Evolutionary conservation across 2,797 vertebrate genomes (phyloP).

Genomic region (Acanthis flammea): DNA sequence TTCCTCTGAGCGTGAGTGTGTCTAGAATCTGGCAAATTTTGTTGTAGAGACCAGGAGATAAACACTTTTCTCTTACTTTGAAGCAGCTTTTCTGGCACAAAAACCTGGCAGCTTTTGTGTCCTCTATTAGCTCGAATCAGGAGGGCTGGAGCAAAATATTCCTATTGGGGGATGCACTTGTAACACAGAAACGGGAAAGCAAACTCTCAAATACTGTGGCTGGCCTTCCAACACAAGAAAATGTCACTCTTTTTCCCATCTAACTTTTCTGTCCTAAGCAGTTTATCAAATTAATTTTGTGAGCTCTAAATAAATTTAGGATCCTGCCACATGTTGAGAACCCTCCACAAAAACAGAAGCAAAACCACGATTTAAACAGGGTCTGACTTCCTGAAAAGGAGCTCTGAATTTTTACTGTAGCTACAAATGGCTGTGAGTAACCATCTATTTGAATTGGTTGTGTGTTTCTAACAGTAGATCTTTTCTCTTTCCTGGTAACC

Average conservation of each 20-base stretch:
- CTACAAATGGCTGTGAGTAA: conserved; percentile 21
- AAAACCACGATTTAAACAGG: not conserved
- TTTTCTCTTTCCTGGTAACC: conserved; percentile 32
- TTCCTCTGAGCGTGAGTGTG: not conserved
- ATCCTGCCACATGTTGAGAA: not conserved
- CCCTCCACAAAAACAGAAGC: not conserved
- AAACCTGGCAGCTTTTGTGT: not conserved
- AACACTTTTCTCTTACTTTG: not conserved
- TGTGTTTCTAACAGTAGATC: conserved; percentile 18
- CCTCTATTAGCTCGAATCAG: not conserved
- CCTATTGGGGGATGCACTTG: not conserved
- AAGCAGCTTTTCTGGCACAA: not conserved
- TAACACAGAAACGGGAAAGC: not conserved
- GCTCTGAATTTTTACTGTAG: conserved; percentile 21
- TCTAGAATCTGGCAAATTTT: not conserved
- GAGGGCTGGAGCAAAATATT: not conserved
- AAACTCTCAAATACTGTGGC: not conserved
- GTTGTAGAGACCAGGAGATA: not conserved
- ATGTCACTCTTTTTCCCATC: not conserved
- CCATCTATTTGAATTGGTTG: conserved; percentile 58
- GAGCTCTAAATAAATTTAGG: not conserved
- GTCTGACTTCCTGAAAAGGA: not conserved
- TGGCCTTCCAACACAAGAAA: not conserved
- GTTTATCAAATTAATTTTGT: not conserved
- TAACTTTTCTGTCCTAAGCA: not conserved